phyloP scores from a whole-genome alignment of 2,797 vertebrate species.

The Rhadinocentrus ornatus region DNA sequence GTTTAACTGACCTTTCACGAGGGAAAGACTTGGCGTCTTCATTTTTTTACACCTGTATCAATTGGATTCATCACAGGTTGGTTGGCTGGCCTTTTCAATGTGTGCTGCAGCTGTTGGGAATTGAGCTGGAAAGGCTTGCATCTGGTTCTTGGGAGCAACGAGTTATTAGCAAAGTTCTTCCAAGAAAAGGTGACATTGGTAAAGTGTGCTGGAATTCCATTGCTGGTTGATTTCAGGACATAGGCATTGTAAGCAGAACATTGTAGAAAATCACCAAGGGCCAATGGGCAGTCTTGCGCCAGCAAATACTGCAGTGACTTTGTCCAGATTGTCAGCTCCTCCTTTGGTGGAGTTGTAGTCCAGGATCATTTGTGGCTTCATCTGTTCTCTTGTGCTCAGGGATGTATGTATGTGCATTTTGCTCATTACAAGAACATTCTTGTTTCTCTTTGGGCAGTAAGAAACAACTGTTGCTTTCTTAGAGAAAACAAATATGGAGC shows the following conservation, averaged over 20 bases:
- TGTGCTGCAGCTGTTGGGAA: too few relatives aligned
- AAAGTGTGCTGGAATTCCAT: conserved; percentile 21
- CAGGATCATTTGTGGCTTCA: conserved; percentile 5
- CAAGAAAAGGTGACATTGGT: conserved; percentile 24
- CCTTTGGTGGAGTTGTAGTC: conserved; percentile 22
- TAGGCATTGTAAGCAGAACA: conserved; percentile 14
- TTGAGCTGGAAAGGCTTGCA: not conserved
- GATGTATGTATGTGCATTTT: conserved; percentile 22
- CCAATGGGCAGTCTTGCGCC: conserved; percentile 10
- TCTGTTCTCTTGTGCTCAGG: conserved; percentile 7
- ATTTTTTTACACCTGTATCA: conserved; percentile 11
- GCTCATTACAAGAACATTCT: conserved; percentile 22
- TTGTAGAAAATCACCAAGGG: conserved; percentile 15
- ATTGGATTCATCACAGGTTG: not conserved
- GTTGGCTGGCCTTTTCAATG: conserved; percentile 9
- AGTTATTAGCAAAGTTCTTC: conserved; percentile 27
- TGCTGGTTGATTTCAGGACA: conserved; percentile 21
- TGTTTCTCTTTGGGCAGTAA: too few relatives aligned
- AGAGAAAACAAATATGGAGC: too few relatives aligned
- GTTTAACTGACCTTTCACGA: too few relatives aligned
- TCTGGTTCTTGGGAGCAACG: conserved; percentile 28
- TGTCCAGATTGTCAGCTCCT: conserved; percentile 33
- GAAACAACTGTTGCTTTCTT: too few relatives aligned
- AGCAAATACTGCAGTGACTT: conserved; percentile 4
- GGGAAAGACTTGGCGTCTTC: too few relatives aligned